Evolutionary conservation across 2,113 vertebrate genomes (phyloP).

Genomic region (Leiothrix lutea): DNA sequence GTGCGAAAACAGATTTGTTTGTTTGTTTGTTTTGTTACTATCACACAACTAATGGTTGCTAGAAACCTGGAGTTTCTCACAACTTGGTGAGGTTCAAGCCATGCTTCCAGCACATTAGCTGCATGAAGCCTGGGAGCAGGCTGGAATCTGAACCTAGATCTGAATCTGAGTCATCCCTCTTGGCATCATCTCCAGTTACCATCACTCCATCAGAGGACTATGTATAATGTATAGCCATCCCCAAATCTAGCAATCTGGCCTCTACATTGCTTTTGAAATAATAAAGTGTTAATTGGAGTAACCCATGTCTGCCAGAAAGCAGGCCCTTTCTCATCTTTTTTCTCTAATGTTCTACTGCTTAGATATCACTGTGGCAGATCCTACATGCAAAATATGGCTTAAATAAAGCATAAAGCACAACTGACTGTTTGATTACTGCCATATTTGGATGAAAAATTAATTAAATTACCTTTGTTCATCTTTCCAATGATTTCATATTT

Average conservation of each 20-base stretch:
- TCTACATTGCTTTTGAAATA: neutral
- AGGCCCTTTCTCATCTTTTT: neutral
- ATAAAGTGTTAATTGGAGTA: neutral
- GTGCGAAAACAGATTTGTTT: neutral
- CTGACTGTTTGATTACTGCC: neutral
- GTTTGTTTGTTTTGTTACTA: neutral
- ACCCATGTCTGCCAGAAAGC: neutral
- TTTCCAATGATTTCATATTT: neutral
- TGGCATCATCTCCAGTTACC: neutral
- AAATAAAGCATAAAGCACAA: neutral
- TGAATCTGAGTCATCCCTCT: neutral
- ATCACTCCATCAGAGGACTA: neutral
- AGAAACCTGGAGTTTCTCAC: neutral
- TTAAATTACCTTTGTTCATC: neutral
- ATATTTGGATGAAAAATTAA: neutral
- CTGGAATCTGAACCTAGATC: neutral
- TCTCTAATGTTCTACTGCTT: neutral
- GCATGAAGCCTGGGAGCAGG: neutral
- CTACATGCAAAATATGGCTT: neutral
- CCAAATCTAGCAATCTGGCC: neutral
- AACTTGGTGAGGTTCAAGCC: neutral
- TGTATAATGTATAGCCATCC: neutral
- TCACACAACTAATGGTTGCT: neutral
- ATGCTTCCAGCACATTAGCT: neutral
- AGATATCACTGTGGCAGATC: neutral